A percentile compares a stretch with the other conserved stretches of the same genome.
Conservation (phyloP, 2,888 invertebrate genomes). For the Empis stercorea region DNA sequence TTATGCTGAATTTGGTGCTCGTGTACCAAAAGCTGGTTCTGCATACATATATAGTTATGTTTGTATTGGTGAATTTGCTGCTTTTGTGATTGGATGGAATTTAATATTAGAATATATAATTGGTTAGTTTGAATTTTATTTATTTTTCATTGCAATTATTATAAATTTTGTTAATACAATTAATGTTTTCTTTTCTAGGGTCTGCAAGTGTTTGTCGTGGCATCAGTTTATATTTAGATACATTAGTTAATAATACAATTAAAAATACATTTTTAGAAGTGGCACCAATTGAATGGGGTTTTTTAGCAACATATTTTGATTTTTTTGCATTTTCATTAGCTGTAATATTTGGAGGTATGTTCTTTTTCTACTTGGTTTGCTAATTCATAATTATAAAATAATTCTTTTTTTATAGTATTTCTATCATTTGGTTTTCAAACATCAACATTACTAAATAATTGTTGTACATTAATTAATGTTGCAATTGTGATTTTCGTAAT, state of each 20-base stretch:
- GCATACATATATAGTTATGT: conserved; percentile 76
- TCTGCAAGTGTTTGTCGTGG: conserved; percentile 60
- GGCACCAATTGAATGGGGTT: conserved; percentile 45
- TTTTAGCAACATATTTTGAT: conserved; percentile 58
- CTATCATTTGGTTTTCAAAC: conserved; percentile 67
- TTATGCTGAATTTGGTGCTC: conserved; percentile 77
- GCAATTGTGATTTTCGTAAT: conserved; percentile 60
- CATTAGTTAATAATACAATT: conserved; percentile 48
- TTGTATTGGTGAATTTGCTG: conserved; percentile 72
- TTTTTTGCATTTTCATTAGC: conserved; percentile 57
- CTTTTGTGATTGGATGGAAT: conserved; percentile 86
- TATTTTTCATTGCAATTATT: no score
- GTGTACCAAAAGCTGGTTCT: conserved; percentile 75
- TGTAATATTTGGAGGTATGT: conserved; percentile 50
- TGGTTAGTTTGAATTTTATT: conserved; percentile 35
- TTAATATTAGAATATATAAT: conserved; percentile 74
- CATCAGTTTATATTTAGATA: conserved; percentile 61
- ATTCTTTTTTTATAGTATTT: conserved; percentile 36
- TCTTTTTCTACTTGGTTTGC: not conserved
- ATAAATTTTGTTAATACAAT: not conserved
- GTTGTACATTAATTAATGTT: conserved; percentile 62
- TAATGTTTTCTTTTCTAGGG: not conserved
- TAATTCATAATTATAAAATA: not conserved
- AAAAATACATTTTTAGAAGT: conserved; percentile 45
- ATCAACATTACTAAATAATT: conserved; percentile 62